Evolutionary conservation across 2,888 invertebrate species (phyloP).

Genomic region (Choristoneura rosaceana): DNA sequence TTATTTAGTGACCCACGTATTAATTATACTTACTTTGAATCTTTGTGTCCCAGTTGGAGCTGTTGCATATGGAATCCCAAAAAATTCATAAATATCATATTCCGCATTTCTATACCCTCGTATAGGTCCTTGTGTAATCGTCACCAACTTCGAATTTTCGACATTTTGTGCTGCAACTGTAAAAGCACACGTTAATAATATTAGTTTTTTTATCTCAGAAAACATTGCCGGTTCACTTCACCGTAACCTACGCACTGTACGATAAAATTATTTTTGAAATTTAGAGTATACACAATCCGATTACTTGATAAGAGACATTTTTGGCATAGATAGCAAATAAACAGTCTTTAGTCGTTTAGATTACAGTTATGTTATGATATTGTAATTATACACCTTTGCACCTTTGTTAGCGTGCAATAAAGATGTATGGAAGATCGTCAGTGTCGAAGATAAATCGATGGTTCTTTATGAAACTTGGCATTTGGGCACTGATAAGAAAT

Average conservation of each 20-base stretch:
- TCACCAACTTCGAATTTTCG: slow-evolving; percentile 9
- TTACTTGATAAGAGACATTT: neutral
- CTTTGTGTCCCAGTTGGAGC: neutral
- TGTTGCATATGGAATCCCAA: slow-evolving; percentile 10
- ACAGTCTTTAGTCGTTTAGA: neutral
- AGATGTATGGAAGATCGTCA: too few relatives aligned
- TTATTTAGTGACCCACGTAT: too few relatives aligned
- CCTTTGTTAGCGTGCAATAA: too few relatives aligned
- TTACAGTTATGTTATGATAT: neutral
- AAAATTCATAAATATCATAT: neutral
- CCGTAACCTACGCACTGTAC: neutral
- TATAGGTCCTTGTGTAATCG: neutral
- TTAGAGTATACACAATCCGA: neutral
- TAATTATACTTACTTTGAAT: neutral
- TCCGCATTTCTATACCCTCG: neutral
- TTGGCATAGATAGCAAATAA: neutral
- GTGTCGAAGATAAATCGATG: too few relatives aligned
- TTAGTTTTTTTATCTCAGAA: neutral
- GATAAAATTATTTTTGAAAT: neutral
- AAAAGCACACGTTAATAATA: neutral
- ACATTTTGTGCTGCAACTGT: neutral
- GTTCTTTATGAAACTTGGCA: too few relatives aligned
- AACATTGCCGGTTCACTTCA: neutral
- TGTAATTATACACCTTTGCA: too few relatives aligned
- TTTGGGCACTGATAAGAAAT: too few relatives aligned